Evolutionary conservation across 2,797 vertebrate species (phyloP).

Genomic region (Setipinna tenuifilis): DNA sequence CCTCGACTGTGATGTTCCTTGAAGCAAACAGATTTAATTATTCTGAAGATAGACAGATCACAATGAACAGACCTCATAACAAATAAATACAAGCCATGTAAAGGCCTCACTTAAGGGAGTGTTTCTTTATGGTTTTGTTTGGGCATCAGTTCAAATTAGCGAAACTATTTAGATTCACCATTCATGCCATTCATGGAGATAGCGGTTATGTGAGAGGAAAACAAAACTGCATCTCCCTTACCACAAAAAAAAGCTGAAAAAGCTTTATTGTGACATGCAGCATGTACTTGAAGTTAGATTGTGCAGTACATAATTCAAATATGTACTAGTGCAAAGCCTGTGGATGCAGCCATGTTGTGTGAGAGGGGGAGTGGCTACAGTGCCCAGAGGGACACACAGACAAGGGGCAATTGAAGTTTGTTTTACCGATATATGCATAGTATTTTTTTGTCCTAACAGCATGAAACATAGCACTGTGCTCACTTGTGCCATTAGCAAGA

Average conservation of each 20-base stretch:
- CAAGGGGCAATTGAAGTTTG: too few species aligned
- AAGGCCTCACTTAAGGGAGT: background rate
- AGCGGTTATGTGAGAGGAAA: background rate
- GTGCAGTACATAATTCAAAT: background rate
- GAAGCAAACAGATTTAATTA: background rate
- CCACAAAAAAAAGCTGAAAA: background rate
- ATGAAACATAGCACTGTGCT: too few species aligned
- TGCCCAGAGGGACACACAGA: too few species aligned
- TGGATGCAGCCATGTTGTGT: too few species aligned
- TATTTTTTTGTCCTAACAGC: too few species aligned
- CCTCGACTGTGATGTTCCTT: background rate
- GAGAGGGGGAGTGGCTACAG: too few species aligned
- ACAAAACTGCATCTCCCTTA: background rate
- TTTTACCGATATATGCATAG: too few species aligned
- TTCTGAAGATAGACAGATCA: background rate
- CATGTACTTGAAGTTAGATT: background rate
- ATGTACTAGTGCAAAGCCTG: too few species aligned
- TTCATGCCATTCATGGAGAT: background rate
- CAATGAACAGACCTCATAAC: background rate
- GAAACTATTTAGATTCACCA: background rate
- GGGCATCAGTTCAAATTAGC: background rate
- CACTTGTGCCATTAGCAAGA: too few species aligned
- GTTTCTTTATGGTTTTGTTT: background rate
- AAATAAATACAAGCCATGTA: background rate
- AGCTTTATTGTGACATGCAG: too few species aligned